Evolutionary conservation across 2,113 vertebrate genomes (phyloP).

Genomic region (Hippocampus zosterae): DNA sequence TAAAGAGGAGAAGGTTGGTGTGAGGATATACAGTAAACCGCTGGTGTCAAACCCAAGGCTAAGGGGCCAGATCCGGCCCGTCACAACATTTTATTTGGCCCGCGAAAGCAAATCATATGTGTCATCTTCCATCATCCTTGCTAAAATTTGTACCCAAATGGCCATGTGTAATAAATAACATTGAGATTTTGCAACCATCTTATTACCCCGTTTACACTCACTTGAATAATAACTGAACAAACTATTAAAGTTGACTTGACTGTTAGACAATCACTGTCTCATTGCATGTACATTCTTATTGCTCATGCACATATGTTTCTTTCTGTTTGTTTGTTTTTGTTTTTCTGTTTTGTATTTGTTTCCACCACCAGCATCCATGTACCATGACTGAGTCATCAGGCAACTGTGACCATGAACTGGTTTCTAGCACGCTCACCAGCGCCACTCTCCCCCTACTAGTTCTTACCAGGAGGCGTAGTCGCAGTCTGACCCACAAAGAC

Average conservation of each 20-base stretch:
- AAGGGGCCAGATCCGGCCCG: too few species aligned
- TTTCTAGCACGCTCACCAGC: conserved; percentile 56
- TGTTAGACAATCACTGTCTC: not conserved
- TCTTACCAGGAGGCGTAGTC: conserved; percentile 50
- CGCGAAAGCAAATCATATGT: too few species aligned
- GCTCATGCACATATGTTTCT: not conserved
- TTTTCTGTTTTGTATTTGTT: conserved; percentile 1
- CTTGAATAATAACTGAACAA: too few species aligned
- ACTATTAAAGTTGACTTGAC: too few species aligned
- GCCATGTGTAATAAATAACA: too few species aligned
- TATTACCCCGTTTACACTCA: too few species aligned
- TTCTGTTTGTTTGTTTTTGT: conserved; percentile 12
- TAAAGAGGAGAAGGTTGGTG: conserved; percentile 49
- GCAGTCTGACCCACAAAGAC: conserved; percentile 43
- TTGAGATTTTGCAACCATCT: too few species aligned
- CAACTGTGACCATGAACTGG: conserved; percentile 50
- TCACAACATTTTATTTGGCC: too few species aligned
- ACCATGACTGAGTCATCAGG: conserved; percentile 34
- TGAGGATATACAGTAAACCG: not conserved
- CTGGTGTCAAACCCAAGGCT: too few species aligned
- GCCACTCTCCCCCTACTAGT: conserved; percentile 55
- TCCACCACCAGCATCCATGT: conserved; percentile 31
- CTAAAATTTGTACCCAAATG: too few species aligned
- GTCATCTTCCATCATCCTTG: too few species aligned
- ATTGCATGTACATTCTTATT: conserved; percentile 5